Percentiles rank a stretch among this genome's conserved stretches.
Conservation (phyloP, 2,797 vertebrate species). For the Apogon hyalosoma region DNA sequence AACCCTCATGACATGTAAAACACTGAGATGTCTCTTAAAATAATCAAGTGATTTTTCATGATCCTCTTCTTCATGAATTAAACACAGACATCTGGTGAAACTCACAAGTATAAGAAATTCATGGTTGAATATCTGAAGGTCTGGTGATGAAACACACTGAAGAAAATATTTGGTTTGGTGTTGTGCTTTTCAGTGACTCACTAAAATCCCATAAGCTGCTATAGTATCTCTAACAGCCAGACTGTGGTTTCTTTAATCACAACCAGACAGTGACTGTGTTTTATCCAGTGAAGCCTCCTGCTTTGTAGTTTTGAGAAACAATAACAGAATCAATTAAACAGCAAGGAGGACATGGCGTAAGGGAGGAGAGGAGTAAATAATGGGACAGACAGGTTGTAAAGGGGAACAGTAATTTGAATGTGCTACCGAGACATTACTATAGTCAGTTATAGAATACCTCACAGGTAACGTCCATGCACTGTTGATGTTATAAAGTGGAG, state of each 20-base stretch:
- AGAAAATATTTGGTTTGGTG: constrained; percentile 67
- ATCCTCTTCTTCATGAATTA: constrained; percentile 48
- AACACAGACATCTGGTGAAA: constrained; percentile 30
- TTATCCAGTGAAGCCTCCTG: constrained; percentile 68
- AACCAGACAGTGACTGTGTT: constrained; percentile 73
- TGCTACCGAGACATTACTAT: constrained; percentile 21
- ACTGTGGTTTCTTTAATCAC: constrained; percentile 77
- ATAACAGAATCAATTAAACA: constrained; percentile 75
- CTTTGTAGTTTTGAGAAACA: constrained; percentile 73
- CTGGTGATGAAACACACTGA: constrained; percentile 70
- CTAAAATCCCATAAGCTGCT: constrained; percentile 79
- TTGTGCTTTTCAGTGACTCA: constrained; percentile 66
- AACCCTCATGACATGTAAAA: constrained; percentile 36
- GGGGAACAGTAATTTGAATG: constrained; percentile 23
- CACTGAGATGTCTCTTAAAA: constrained; percentile 18
- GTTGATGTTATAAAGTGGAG: constrained; percentile 16
- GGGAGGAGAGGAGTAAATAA: constrained; percentile 46
- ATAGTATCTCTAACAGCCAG: constrained; percentile 83
- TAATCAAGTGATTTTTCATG: constrained; percentile 49
- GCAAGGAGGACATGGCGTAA: constrained; percentile 42
- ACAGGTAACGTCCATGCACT: constrained; percentile 18
- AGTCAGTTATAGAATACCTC: constrained; percentile 24
- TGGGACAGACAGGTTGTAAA: constrained; percentile 36
- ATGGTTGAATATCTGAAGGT: constrained; percentile 60
- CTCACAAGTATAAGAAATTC: constrained; percentile 42